Evolutionary conservation across 2,113 vertebrate genomes (phyloP).

Genomic region (Trachemys scripta): DNA sequence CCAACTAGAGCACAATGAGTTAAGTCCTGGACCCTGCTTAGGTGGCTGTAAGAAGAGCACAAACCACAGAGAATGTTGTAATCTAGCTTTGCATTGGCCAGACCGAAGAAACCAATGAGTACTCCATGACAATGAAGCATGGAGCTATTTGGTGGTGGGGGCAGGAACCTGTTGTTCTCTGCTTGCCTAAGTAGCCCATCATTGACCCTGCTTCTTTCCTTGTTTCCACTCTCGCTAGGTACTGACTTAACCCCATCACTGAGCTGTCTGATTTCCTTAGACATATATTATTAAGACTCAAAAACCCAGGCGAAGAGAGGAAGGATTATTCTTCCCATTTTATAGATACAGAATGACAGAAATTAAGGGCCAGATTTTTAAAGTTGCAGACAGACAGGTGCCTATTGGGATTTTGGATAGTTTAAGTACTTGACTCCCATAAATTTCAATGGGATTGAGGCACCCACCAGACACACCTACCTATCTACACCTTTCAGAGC

Average conservation of each 20-base stretch:
- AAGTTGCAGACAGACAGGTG: background rate
- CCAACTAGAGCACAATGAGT: background rate
- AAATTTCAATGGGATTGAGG: background rate
- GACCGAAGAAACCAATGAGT: background rate
- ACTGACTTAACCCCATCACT: background rate
- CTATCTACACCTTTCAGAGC: background rate
- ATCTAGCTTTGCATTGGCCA: rapidly evolving
- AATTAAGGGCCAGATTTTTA: background rate
- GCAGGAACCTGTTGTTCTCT: background rate
- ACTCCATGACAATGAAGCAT: background rate
- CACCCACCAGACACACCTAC: background rate
- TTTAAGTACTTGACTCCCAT: background rate
- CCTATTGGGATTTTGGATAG: background rate
- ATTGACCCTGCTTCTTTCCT: background rate
- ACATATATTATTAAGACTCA: background rate
- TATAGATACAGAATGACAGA: background rate
- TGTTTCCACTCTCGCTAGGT: background rate
- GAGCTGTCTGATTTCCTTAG: background rate
- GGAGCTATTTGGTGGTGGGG: background rate
- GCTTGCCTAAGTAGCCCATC: background rate
- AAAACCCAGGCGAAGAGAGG: background rate
- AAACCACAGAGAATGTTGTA: background rate
- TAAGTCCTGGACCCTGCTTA: background rate
- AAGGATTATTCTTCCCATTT: background rate
- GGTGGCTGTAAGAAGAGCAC: background rate